Percentiles rank a stretch among this genome's conserved stretches.
Evolutionary conservation across 2,888 invertebrate genomes (phyloP).

Genomic region (Elmis aenea): DNA sequence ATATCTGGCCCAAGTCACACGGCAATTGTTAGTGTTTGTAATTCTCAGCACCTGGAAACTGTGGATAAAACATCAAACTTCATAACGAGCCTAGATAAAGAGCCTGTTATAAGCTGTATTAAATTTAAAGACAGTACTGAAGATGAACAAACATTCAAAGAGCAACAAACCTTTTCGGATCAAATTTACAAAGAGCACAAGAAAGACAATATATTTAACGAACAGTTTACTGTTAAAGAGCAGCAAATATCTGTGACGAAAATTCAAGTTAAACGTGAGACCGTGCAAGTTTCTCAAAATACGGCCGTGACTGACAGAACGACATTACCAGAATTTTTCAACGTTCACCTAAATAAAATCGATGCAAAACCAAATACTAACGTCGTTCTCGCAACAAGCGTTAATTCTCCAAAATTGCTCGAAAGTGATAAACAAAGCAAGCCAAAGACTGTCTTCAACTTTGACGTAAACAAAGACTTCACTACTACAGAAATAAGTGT

Average conservation of each 20-base stretch:
- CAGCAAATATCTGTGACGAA: conserved; percentile 53
- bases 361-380: conserved; percentile 59
- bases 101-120: too few species aligned
- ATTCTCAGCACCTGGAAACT: conserved; percentile 6
- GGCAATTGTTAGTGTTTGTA: conserved; percentile 32
- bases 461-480: conserved; percentile 24
- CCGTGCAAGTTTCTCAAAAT: conserved; percentile 43
- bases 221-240: too few species aligned
- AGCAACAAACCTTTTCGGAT: too few species aligned
- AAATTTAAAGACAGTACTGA: neutral
- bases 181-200: too few species aligned
- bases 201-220: too few species aligned
- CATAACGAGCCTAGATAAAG: too few species aligned
- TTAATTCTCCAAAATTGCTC: conserved; percentile 44
- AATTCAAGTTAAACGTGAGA: conserved; percentile 54
- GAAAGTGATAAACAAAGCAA: conserved; percentile 29
- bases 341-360: conserved; percentile 66
- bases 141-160: conserved; percentile 19
- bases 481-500: conserved; percentile 20
- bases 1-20: conserved; percentile 42
- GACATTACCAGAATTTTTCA: conserved; percentile 61
- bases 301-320: conserved; percentile 24
- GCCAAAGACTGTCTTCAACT: conserved; percentile 32
- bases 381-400: conserved; percentile 62
- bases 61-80: conserved; percentile 8